These are phyloP conservation scores for Acanthaster planci DNA, from an alignment of 35 echinoderm and acorn worm species.

Conservation along the genomic window DNA sequence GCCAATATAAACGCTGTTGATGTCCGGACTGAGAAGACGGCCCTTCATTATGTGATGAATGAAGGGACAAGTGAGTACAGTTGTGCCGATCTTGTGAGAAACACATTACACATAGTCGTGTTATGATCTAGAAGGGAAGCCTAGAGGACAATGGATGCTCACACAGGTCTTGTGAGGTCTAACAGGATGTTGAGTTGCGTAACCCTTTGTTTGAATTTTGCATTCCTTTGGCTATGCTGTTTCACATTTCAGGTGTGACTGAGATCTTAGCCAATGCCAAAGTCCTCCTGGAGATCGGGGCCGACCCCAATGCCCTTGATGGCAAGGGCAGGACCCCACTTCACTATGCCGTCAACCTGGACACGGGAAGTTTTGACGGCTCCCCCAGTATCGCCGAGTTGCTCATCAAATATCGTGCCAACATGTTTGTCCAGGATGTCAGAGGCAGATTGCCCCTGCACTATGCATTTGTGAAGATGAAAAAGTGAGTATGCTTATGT, in stretches of 20 bases:
- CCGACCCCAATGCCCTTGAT: constrained; percentile 61
- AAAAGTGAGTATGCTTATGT: constrained; percentile 36
- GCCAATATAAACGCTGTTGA: constrained; percentile 11
- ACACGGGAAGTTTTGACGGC: constrained; percentile 51
- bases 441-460: constrained; percentile 83
- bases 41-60: constrained; percentile 49
- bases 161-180: no score
- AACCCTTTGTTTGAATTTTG: no score
- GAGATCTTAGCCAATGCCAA: constrained; percentile 22
- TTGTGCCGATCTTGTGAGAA: no score
- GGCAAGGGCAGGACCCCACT: constrained; percentile 66
- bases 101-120: no score
- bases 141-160: no score
- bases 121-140: no score
- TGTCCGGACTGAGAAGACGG: constrained; percentile 39
- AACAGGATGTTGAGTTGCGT: no score
- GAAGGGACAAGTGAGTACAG: no score
- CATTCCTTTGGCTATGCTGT: no score
- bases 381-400: constrained; percentile 68
- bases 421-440: constrained; percentile 64
- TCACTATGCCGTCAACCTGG: constrained; percentile 71
- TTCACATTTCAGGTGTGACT: neutral
- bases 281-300: constrained; percentile 39
- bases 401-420: constrained; percentile 64
- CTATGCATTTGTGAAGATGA: constrained; percentile 82